Conservation (phyloP, 2,888 invertebrate species). For the Nipponacmea schrenckii region DNA sequence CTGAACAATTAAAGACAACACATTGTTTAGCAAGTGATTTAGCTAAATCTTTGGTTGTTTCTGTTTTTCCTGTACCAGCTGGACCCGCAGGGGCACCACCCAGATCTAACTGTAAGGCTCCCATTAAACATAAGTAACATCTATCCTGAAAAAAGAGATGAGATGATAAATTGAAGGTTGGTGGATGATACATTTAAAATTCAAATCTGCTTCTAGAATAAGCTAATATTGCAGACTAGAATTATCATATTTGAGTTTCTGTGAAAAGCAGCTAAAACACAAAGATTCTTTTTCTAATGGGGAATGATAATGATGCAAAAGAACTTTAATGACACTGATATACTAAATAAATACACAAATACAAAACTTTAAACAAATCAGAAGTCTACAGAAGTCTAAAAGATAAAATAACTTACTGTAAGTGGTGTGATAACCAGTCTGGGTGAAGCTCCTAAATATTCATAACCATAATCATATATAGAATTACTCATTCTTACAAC, state of each 20-base stretch:
- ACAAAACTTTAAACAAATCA: no score
- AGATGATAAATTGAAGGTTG: neutral
- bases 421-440: conserved; percentile 69
- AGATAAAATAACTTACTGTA: conserved; percentile 56
- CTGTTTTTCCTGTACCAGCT: conserved; percentile 88
- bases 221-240: neutral
- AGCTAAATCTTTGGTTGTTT: conserved; percentile 89
- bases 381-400: no score
- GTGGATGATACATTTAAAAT: no score
- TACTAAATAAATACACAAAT: no score
- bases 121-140: conserved; percentile 90
- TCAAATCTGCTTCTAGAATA: no score
- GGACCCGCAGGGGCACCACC: conserved; percentile 90
- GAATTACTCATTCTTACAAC: conserved; percentile 73
- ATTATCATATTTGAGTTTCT: neutral
- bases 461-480: conserved; percentile 67
- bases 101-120: conserved; percentile 86
- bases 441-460: conserved; percentile 68
- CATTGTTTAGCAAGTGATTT: conserved; percentile 89
- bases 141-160: conserved; percentile 66
- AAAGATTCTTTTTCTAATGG: no score
- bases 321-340: no score
- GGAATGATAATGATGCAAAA: no score
- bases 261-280: neutral
- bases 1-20: conserved; percentile 91